Evolutionary conservation across 2,113 vertebrate species (phyloP), one percentile per base, ranked within the genome.

Genomic region (Propithecus coquereli): DNA sequence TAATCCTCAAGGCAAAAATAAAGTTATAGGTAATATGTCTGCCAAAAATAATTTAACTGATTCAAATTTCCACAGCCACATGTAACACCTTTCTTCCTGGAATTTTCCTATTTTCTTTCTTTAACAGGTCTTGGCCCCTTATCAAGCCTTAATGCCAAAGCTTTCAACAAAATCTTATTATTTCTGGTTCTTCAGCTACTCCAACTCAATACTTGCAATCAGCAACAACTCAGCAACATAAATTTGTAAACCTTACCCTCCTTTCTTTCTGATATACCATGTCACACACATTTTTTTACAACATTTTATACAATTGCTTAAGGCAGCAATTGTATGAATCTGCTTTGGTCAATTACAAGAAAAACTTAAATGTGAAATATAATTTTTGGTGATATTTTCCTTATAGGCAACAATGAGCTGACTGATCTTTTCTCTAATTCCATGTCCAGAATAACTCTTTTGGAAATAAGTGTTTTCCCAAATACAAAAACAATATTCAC

Each of bases 101-200:
- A 94, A 92, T 76, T 94, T 93, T 76, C 85, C 37, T 63, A 25
- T 70, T 94, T 94, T 63, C 83, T 93, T 86, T 91, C 82, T 84
- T 90, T 77, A 85, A 76, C 18, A 73, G 30, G 40, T 16, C 25
- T 32, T 79, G 52, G 87, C 22, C 61, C 71, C 27, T 11, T 61
- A 57, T 54, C 12, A 89, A 88, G 59, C 8, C 23, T 22, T 50
- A 84, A 52, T 54, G 47, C 71, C 95, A 93, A 66, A 87, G 61
- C 23, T 88, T 91, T 92, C 61, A 80, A 96, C 61, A 94, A 80
- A 90, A 88, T 1, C 11, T 63, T 74, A 45, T 37, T 92, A 70
- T 80, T 89, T 82, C 47, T 80, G 52, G 61, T 52, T 90, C 74
- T 79, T 92, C 54, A 52, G 77, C 13, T 32, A 82, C 27, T 93